A percentile compares a stretch with the other conserved stretches of the same genome.
These are phyloP conservation scores for Drosophila varians DNA, from an alignment of 1,140 invertebrate species.

Conservation along the genomic window DNA sequence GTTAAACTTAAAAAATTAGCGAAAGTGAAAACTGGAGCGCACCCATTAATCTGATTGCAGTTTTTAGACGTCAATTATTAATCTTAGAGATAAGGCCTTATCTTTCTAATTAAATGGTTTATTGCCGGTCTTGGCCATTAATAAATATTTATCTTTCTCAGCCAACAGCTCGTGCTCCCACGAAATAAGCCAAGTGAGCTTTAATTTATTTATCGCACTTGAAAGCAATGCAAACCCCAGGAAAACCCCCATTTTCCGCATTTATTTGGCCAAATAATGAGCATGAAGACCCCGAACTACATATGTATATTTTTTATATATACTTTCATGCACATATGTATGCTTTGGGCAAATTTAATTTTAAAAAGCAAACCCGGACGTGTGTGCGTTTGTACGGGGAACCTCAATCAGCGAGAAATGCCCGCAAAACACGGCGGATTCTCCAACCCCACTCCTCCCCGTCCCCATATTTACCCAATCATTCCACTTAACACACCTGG, in stretches of 20 bases:
- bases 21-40: too few species aligned
- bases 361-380: slow-evolving; percentile 61
- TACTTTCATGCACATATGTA: slow-evolving; percentile 1
- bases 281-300: not conserved
- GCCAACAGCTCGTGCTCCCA: not conserved
- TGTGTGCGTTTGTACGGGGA: slow-evolving; percentile 20
- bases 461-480: not conserved
- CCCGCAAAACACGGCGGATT: slow-evolving; percentile 15
- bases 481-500: slow-evolving; percentile 3
- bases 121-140: not conserved
- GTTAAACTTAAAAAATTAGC: too few species aligned
- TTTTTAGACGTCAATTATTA: not conserved
- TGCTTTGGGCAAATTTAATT: slow-evolving; percentile 66
- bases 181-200: slow-evolving; percentile 1
- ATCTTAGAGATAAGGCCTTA: slow-evolving; percentile 12
- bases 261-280: slow-evolving; percentile 48
- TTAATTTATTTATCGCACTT: slow-evolving; percentile 65
- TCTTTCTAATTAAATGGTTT: slow-evolving; percentile 21
- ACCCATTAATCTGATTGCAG: not conserved
- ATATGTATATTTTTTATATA: not conserved
- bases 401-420: slow-evolving; percentile 65
- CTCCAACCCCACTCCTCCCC: not conserved
- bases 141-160: slow-evolving; percentile 26
- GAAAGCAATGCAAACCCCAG: slow-evolving; percentile 3
- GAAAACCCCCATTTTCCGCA: slow-evolving; percentile 19